phyloP scores from a whole-genome alignment of 2,888 invertebrate genomes.

The Euspilapteryx auroguttella region DNA sequence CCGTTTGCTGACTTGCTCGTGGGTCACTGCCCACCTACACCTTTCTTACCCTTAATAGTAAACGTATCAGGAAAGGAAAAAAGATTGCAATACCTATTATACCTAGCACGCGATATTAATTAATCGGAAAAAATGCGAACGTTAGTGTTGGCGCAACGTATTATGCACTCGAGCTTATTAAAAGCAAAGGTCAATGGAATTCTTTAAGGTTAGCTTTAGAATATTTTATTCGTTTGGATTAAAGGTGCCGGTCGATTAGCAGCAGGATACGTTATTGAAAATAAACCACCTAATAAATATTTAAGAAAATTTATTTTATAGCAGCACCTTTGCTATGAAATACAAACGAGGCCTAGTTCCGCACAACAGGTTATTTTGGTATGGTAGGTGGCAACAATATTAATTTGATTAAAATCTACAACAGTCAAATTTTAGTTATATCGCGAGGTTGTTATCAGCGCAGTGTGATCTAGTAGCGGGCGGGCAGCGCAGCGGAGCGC shows the following conservation, averaged over 20 bases:
- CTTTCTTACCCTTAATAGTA: constrained; percentile 22
- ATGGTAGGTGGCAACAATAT: no score
- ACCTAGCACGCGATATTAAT: constrained; percentile 34
- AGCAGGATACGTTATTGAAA: no score
- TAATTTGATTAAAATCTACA: no score
- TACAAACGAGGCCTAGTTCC: no score
- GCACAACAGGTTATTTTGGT: no score
- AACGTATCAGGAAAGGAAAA: background rate
- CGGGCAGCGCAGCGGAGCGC: constrained; percentile 48
- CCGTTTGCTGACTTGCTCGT: no score
- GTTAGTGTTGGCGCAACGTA: constrained; percentile 6
- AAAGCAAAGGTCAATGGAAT: constrained; percentile 7
- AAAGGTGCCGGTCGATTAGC: no score
- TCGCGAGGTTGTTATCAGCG: constrained; percentile 33
- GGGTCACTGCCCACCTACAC: constrained; percentile 57
- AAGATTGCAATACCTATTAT: constrained; percentile 9
- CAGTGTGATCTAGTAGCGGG: constrained; percentile 33
- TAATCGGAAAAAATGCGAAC: constrained; percentile 27
- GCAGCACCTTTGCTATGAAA: no score
- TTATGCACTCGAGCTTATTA: constrained; percentile 9
- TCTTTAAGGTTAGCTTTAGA: constrained; percentile 4
- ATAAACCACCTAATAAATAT: no score
- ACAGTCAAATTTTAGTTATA: no score
- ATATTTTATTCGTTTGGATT: constrained; percentile 4
- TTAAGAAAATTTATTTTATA: no score